Base-by-base conservation (phyloP, 1,140 invertebrate genomes). In the Bursaphelenchus mucronatus region DNA sequence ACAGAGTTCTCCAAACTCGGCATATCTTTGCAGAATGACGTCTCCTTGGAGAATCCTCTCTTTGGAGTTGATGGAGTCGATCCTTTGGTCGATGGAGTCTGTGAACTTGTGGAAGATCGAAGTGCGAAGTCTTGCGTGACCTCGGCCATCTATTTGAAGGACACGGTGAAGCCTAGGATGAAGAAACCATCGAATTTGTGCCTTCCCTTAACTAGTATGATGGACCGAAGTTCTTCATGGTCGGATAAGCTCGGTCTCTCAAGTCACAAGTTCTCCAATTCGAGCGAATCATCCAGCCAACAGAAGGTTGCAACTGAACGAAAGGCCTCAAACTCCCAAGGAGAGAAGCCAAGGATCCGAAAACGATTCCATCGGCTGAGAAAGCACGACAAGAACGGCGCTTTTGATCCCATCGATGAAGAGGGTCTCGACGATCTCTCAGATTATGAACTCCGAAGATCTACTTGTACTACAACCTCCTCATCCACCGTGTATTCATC, bases 1-100 rank as follows among this genome's bases (percentile, higher is more conserved):
- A 81, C 70, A 44, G 78, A 79, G 57, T 67, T 79, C 11, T 69
- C 70, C 10, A 71, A 69, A 63, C 52, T 79, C 10, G 75, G 50
- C 54, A 76, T 79, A 51, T 69, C 75, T 15, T 45, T 77, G 13
- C 10, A 62, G 10, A 74, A 74, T 64, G 75, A 45, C 10, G 53
- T 61, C 47, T 65, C 9, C 13, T 13, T 21, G 8, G 43, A 65
- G 52, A 66, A 45, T 44, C 57, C 40, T 7, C 40, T 59, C 11
- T 59, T 59, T 39, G 57, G 30, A 30, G 30, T 30, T 30, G 30
- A 30, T 30, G 5, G 30, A 30, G 30, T 30, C 30, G 30, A 50
- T 50, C 19, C 19, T 30, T 50, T 17, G 19, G 19, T 50, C 15
- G 49, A 50, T 50, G 15, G 19, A 50, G 15, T 50, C 15, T 17